Evolutionary conservation across 2,888 invertebrate genomes (phyloP), one percentile per base, ranked within the genome.

Genomic region (Nudaria mundana): DNA sequence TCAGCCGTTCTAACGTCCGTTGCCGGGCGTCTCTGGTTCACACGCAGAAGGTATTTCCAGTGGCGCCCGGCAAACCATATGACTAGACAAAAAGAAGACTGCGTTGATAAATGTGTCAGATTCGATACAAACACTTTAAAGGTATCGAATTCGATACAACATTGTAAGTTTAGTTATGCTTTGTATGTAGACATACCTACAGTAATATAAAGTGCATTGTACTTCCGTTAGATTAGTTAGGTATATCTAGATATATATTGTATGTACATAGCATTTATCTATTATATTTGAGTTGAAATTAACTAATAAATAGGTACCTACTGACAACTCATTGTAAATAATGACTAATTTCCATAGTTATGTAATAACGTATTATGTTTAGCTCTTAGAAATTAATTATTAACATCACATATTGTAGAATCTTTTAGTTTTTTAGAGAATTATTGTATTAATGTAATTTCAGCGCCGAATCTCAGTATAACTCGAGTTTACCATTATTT

Each of bases 191-290:
- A 8, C 46, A 53, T 47, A 47, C 36, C 12, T 25, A 26, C 30
- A 47, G 56, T 62, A 59, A 46, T 69, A 71, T 63, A 48, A 51
- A 62, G 62, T 63, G 76, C 74, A 57, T 68, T 67, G 76, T 77
- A 78, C 76, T 76, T 78, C 60, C 48, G 58, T 49, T 63, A 63
- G 47, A 6, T 78, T 59, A 47, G 58, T 49, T 63, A 63, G 47
- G n/a, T 45, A 8, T 28, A 28, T 51, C 47, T 63, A 61, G 33
- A 32, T 56, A 40, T 58, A 48, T 60, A 57, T 43, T 35, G 31
- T 56, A 40, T 58, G 50, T 60, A 57, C 44, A 56, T 59, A 52
- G 12, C 45, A 34, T 51, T 42, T 38, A 41, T 37, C 39, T 34
- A 49, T 20, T 51, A 50, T n/a, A n/a, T n/a, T n/a, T n/a, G n/a